phyloP scores from a whole-genome alignment of 2,797 vertebrate species.

The Tragelaphus eurycerus region DNA sequence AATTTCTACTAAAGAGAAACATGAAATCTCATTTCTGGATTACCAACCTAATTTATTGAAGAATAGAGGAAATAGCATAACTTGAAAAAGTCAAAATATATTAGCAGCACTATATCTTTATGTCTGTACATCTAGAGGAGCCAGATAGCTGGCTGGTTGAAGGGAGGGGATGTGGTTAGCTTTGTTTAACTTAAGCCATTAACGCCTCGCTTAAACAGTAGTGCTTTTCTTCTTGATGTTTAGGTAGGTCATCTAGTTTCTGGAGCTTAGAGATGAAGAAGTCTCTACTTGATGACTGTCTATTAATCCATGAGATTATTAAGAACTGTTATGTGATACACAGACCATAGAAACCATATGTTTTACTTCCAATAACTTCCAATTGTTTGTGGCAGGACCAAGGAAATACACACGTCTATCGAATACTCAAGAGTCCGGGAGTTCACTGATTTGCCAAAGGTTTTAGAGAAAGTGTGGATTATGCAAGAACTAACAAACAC shows the following conservation, averaged over 20 bases:
- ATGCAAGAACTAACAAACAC: not conserved
- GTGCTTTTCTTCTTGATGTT: not conserved
- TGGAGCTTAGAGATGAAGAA: not conserved
- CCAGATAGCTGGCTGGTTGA: not conserved
- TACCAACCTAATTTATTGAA: not conserved
- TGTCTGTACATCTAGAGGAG: not conserved
- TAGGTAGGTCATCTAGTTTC: not conserved
- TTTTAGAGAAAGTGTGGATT: not conserved
- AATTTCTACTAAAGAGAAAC: constrained; percentile 13
- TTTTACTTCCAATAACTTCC: not conserved
- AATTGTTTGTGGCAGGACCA: not conserved
- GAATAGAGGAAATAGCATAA: not conserved
- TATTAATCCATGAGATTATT: not conserved
- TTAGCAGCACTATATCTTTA: not conserved
- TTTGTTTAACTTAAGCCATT: not conserved
- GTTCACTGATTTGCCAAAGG: not conserved
- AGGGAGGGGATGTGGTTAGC: constrained; percentile 30
- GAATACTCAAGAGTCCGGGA: not conserved
- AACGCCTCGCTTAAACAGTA: not conserved
- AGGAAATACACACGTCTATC: not conserved
- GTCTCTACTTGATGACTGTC: not conserved
- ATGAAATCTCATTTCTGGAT: not conserved
- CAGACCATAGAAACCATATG: not conserved
- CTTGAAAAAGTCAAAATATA: not conserved
- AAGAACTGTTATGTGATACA: not conserved